These are phyloP conservation scores for Aptenodytes patagonicus DNA, from an alignment of 2,113 vertebrate species.

Conservation along the genomic window DNA sequence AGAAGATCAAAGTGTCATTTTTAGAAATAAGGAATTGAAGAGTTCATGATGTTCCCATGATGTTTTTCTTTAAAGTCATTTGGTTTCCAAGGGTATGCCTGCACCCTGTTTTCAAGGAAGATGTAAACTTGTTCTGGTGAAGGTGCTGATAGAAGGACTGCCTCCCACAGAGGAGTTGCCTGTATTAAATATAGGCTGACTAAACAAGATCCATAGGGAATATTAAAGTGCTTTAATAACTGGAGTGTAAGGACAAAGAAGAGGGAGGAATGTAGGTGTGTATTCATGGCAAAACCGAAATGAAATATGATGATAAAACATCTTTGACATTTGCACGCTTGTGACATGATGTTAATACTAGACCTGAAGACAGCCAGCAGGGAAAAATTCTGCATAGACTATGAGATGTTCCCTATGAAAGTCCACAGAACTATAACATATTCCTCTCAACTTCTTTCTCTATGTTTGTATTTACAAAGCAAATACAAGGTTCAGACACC, in stretches of 20 bases:
- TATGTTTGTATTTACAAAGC: background rate
- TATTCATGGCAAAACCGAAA: background rate
- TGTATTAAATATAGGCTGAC: slow-evolving; percentile 2
- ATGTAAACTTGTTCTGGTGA: background rate
- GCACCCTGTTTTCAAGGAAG: background rate
- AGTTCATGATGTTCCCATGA: background rate
- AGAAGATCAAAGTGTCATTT: background rate
- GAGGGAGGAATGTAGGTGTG: background rate
- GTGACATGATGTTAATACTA: background rate
- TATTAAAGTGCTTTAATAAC: slow-evolving; percentile 6
- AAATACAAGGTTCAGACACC: background rate
- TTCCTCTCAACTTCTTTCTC: background rate
- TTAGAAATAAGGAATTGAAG: background rate
- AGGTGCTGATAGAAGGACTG: background rate
- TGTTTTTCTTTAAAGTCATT: background rate
- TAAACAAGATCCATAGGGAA: slow-evolving; percentile 9
- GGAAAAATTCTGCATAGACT: background rate
- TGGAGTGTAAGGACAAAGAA: background rate
- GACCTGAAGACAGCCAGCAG: background rate
- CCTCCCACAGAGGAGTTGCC: background rate
- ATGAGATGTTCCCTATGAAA: background rate
- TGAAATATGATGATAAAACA: slow-evolving; percentile 1
- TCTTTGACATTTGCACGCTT: background rate
- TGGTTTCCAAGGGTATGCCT: background rate
- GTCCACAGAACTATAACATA: background rate